These are phyloP conservation scores for Macrobrachium rosenbergii DNA, from an alignment of 1,140 invertebrate species.

Conservation along the genomic window DNA sequence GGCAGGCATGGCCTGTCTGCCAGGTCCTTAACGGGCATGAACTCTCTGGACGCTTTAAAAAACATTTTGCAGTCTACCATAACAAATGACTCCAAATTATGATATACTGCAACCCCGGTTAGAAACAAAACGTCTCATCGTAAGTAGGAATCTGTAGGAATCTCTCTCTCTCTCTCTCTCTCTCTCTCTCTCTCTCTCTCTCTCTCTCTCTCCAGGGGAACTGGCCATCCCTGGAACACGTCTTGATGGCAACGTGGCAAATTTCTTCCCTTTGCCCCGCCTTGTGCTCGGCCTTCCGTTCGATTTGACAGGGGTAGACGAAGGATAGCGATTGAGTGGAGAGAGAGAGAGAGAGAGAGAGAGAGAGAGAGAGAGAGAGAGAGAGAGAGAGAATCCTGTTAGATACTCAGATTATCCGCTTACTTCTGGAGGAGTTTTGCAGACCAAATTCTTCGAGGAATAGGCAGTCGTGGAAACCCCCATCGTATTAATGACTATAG, in stretches of 20 bases:
- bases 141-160: no score
- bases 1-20: not conserved
- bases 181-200: not conserved
- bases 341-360: not conserved
- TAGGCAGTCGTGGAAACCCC: no score
- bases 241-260: conserved; percentile 20
- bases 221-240: not conserved
- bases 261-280: not conserved
- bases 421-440: no score
- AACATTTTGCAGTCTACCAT: not conserved
- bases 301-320: not conserved
- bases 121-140: not conserved
- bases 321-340: no score
- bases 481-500: no score
- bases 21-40: no score
- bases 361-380: not conserved
- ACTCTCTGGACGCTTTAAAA: no score
- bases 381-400: not conserved
- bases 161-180: conserved; percentile 18
- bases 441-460: no score
- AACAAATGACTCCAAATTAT: no score
- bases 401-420: no score
- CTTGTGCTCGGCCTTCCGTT: not conserved
- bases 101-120: no score
- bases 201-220: not conserved